Conservation (phyloP, 2,888 invertebrate species). For the Boloria selene region DNA sequence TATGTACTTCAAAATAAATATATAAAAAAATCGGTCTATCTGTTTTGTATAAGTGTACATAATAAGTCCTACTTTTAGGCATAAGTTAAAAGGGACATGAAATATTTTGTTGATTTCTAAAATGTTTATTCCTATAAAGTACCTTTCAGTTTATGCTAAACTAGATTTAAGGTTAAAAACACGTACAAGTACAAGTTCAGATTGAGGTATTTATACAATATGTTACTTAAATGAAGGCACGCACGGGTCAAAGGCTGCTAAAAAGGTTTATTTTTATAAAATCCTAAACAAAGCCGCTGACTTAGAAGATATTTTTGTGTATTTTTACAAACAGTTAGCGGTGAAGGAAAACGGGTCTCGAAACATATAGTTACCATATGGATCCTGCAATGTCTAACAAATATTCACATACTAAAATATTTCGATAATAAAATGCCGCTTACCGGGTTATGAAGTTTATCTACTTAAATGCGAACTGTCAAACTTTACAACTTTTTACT, state of each 20-base stretch:
- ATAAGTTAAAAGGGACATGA: conserved; percentile 58
- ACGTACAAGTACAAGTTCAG: conserved; percentile 64
- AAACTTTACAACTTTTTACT: not conserved
- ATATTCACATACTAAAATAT: conserved; percentile 30
- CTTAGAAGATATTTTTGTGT: conserved; percentile 10
- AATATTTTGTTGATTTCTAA: conserved; percentile 69
- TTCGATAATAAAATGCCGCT: not conserved
- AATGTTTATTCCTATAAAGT: conserved; percentile 78
- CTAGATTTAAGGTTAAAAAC: conserved; percentile 66
- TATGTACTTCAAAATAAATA: conserved; percentile 21
- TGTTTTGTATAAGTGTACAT: conserved; percentile 38
- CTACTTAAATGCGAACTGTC: not conserved
- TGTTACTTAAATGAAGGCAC: conserved; percentile 65
- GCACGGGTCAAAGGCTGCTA: conserved; percentile 71
- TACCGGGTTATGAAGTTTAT: conserved; percentile 15
- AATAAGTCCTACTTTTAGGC: conserved; percentile 62
- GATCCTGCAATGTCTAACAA: conserved; percentile 60
- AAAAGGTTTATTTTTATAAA: conserved; percentile 51
- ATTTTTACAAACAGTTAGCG: conserved; percentile 50
- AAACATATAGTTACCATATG: conserved; percentile 77
- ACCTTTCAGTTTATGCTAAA: conserved; percentile 67
- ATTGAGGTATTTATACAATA: conserved; percentile 59
- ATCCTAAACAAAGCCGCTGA: conserved; percentile 11
- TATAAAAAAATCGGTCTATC: not conserved
- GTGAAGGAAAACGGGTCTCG: conserved; percentile 70